Percentiles rank a stretch among this genome's conserved stretches.
Evolutionary conservation across 2,797 vertebrate species (phyloP).

Genomic region (Pitangus sulphuratus): DNA sequence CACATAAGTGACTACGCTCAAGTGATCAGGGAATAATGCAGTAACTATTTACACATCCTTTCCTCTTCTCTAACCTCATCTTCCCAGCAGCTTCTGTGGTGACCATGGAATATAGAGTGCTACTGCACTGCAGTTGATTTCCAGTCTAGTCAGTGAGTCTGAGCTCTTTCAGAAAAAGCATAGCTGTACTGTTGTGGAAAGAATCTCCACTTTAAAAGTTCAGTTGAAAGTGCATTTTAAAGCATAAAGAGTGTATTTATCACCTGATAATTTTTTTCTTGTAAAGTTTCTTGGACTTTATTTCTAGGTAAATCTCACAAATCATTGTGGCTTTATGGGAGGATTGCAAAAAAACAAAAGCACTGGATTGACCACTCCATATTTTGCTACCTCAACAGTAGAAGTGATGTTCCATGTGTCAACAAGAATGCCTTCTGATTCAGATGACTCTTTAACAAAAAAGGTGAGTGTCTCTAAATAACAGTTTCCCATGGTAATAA

Average conservation of each 20-base stretch:
- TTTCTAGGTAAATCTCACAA: conserved; percentile 91
- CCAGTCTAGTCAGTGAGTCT: conserved; percentile 8
- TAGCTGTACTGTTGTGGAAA: neutral
- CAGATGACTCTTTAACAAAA: conserved; percentile 96
- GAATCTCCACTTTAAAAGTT: neutral
- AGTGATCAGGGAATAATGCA: neutral
- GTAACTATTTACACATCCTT: neutral
- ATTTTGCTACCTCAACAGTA: conserved; percentile 96
- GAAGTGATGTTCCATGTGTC: conserved; percentile 98
- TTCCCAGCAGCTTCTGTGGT: neutral
- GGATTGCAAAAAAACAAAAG: conserved; percentile 96
- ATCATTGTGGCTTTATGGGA: conserved; percentile 98
- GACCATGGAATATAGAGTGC: neutral
- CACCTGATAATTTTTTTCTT: neutral
- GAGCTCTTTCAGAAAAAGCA: neutral
- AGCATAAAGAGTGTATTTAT: neutral
- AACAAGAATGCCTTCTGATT: conserved; percentile 97
- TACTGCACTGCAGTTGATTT: neutral
- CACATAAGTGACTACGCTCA: neutral
- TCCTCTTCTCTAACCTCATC: neutral
- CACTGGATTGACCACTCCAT: conserved; percentile 93
- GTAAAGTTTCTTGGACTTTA: neutral
- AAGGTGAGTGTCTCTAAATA: conserved; percentile 81
- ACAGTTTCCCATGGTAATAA: neutral
- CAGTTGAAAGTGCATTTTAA: neutral